Percentiles rank a stretch among this genome's conserved stretches.
These are phyloP conservation scores for Synanceia verrucosa DNA, from an alignment of 2,797 vertebrate genomes.

Conservation along the genomic window DNA sequence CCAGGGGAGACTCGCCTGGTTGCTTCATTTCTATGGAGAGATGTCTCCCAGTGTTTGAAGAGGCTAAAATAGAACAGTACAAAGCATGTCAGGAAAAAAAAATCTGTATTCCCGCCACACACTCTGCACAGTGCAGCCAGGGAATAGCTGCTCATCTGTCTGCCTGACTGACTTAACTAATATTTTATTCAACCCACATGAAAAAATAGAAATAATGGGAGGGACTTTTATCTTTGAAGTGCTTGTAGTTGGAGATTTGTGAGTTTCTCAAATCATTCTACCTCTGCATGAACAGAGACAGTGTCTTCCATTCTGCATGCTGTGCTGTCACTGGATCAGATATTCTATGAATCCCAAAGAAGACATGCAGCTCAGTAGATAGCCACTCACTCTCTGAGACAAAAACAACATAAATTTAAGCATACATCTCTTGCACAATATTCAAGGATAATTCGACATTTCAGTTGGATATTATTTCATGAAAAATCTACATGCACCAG, in stretches of 20 bases:
- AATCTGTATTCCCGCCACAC: conserved; percentile 34
- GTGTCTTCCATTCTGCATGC: neutral
- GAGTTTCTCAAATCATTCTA: conserved; percentile 8
- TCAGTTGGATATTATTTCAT: neutral
- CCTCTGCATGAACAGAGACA: neutral
- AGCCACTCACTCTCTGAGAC: neutral
- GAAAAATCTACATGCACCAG: neutral
- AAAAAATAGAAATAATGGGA: conserved; percentile 15
- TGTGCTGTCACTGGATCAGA: conserved; percentile 2
- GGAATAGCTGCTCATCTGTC: conserved; percentile 43
- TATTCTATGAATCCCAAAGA: conserved; percentile 3
- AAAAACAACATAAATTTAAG: neutral
- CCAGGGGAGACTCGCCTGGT: conserved; percentile 56
- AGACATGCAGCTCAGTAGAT: neutral
- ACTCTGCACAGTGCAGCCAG: conserved; percentile 23
- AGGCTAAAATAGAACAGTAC: conserved; percentile 70
- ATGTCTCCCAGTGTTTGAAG: conserved; percentile 64
- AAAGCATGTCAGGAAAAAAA: conserved; percentile 50
- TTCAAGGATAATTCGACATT: neutral
- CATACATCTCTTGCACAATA: neutral
- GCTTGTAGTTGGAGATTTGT: conserved; percentile 20
- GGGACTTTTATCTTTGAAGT: conserved; percentile 29
- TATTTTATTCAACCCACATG: conserved; percentile 25
- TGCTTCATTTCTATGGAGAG: conserved; percentile 60
- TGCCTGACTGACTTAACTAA: conserved; percentile 43